These are phyloP conservation scores for Xylocopa sonorina DNA, from an alignment of 1,140 invertebrate species.

Conservation along the genomic window DNA sequence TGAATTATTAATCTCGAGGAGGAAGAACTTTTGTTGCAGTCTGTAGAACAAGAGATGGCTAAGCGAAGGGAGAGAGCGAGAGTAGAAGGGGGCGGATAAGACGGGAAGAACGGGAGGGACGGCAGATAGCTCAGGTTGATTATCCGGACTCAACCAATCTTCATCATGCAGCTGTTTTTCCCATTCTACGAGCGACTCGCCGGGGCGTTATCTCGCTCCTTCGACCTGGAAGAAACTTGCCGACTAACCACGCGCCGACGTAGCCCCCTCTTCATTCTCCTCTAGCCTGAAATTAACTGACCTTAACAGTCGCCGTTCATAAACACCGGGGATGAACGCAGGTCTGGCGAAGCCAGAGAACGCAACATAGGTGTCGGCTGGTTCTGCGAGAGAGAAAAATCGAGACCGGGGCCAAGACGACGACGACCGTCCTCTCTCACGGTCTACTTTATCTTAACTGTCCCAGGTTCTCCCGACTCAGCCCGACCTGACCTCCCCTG, in stretches of 20 bases:
- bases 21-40: too few relatives aligned
- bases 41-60: too few relatives aligned
- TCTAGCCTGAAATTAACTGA: conserved; percentile 53
- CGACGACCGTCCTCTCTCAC: conserved; percentile 62
- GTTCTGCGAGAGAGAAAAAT: conserved; percentile 57
- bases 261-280: neutral
- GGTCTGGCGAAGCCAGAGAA: too few relatives aligned
- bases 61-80: conserved; percentile 14
- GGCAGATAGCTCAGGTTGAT: conserved; percentile 48
- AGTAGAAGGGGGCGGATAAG: neutral
- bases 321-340: conserved; percentile 44
- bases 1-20: too few relatives aligned
- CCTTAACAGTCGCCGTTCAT: conserved; percentile 59
- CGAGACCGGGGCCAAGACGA: conserved; percentile 55
- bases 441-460: conserved; percentile 72
- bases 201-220: conserved; percentile 48
- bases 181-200: conserved; percentile 53
- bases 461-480: conserved; percentile 67
- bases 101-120: neutral
- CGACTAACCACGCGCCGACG: conserved; percentile 15
- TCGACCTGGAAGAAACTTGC: conserved; percentile 54
- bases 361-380: neutral
- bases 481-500: conserved; percentile 39
- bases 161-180: conserved; percentile 67
- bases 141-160: conserved; percentile 65